phyloP scores from a whole-genome alignment of 2,888 invertebrate genomes.

The Lapara coniferarum region DNA sequence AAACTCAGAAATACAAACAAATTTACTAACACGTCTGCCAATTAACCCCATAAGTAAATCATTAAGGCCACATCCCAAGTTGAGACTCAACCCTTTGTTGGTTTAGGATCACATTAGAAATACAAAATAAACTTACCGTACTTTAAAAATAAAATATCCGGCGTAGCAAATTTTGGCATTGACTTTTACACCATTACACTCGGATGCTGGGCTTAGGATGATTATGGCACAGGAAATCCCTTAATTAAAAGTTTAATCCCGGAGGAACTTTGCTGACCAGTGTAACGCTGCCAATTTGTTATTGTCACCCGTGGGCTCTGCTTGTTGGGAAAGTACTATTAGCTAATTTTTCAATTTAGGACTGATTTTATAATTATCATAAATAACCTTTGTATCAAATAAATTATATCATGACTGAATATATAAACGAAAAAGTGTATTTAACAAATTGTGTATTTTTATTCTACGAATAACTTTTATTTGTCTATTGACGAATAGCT shows the following conservation, averaged over 20 bases:
- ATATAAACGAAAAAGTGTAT: too few relatives aligned
- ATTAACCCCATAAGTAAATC: slow-evolving; percentile 29
- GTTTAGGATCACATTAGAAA: slow-evolving; percentile 8
- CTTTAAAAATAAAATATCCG: slow-evolving; percentile 24
- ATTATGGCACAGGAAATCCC: slow-evolving; percentile 66
- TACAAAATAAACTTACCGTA: slow-evolving; percentile 1
- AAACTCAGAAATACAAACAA: slow-evolving; percentile 12
- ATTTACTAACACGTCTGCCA: neutral
- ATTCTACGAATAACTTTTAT: too few relatives aligned
- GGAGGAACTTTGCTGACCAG: slow-evolving; percentile 53
- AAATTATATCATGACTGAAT: too few relatives aligned
- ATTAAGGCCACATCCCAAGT: slow-evolving; percentile 17
- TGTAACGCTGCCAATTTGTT: slow-evolving; percentile 40
- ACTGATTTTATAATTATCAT: too few relatives aligned
- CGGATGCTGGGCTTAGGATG: slow-evolving; percentile 49
- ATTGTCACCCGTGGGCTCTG: slow-evolving; percentile 10
- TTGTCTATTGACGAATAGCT: too few relatives aligned
- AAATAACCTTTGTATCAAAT: too few relatives aligned
- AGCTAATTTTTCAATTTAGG: neutral
- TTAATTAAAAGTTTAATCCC: slow-evolving; percentile 74
- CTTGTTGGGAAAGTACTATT: too few relatives aligned
- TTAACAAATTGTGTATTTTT: too few relatives aligned
- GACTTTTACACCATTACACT: slow-evolving; percentile 56
- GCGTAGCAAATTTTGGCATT: slow-evolving; percentile 50
- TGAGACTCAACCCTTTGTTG: neutral